Percentiles rank a stretch among this genome's conserved stretches.
Conservation (phyloP, 1,140 invertebrate species). For the Lamellibrachia luymesi region DNA sequence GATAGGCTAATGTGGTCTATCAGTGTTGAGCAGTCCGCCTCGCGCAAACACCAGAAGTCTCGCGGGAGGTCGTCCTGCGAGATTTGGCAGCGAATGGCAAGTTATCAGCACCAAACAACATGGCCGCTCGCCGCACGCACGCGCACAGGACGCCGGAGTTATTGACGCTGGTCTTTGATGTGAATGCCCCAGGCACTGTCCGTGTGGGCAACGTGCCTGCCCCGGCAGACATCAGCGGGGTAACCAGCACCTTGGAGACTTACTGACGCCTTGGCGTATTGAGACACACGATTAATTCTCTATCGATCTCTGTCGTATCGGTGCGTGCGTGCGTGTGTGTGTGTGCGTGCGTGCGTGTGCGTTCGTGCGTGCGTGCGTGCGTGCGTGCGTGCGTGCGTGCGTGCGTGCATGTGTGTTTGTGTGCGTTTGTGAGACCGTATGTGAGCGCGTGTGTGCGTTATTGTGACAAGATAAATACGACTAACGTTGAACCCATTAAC, state of each 20-base stretch:
- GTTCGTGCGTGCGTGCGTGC: no score
- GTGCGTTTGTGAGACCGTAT: background rate
- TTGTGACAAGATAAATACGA: no score
- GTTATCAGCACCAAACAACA: background rate
- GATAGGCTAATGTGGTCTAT: conserved; percentile 4
- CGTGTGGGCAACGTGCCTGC: no score
- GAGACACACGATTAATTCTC: background rate
- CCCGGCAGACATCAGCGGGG: background rate
- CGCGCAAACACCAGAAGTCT: background rate
- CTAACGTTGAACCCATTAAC: no score
- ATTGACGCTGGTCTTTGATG: background rate
- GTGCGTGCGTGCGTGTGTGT: background rate
- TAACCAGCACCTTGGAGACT: background rate
- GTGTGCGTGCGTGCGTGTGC: background rate
- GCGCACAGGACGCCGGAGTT: background rate
- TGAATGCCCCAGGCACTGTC: background rate
- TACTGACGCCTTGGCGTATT: background rate
- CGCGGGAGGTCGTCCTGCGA: background rate
- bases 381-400: no score
- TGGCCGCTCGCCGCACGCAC: background rate
- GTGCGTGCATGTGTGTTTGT: background rate
- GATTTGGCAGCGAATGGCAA: background rate
- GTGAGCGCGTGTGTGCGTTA: background rate
- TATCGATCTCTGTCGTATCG: background rate
- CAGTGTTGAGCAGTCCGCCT: background rate